Evolutionary conservation across 2,113 vertebrate genomes (phyloP).

Genomic region (Miniopterus natalensis): DNA sequence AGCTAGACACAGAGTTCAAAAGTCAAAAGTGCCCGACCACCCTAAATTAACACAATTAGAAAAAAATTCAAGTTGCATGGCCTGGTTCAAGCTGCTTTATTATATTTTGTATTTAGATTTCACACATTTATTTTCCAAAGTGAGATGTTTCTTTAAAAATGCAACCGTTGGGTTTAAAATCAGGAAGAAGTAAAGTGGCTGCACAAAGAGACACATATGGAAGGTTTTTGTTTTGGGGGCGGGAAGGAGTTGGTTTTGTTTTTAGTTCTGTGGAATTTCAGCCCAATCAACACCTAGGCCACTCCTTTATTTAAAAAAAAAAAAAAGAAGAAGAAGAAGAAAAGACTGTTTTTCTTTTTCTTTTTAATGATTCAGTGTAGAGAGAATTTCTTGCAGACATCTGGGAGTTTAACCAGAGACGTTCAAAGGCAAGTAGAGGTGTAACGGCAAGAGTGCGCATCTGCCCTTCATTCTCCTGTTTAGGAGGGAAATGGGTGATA

Average conservation of each 20-base stretch:
- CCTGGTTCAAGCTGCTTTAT: not conserved
- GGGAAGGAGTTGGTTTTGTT: constrained; percentile 51
- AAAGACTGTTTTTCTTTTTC: not conserved
- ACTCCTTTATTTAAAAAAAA: not conserved
- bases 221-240: constrained; percentile 49
- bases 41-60: not conserved
- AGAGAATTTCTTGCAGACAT: constrained; percentile 58
- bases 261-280: constrained; percentile 69
- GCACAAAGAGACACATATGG: constrained; percentile 27
- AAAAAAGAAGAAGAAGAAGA: not conserved
- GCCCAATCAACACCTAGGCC: constrained; percentile 68
- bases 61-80: not conserved
- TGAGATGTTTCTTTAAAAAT: constrained; percentile 62
- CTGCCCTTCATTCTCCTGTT: constrained; percentile 59
- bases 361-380: not conserved
- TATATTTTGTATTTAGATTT: constrained; percentile 62
- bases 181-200: constrained; percentile 52
- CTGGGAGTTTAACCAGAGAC: constrained; percentile 49
- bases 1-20: constrained; percentile 39
- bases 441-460: not conserved
- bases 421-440: constrained; percentile 11
- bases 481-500: not conserved
- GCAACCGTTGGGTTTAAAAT: constrained; percentile 36
- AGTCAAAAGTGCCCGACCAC: not conserved
- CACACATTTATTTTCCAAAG: not conserved